These are phyloP conservation scores for Lepidostoma basale DNA, from an alignment of 1,140 invertebrate species.

Conservation along the genomic window DNA sequence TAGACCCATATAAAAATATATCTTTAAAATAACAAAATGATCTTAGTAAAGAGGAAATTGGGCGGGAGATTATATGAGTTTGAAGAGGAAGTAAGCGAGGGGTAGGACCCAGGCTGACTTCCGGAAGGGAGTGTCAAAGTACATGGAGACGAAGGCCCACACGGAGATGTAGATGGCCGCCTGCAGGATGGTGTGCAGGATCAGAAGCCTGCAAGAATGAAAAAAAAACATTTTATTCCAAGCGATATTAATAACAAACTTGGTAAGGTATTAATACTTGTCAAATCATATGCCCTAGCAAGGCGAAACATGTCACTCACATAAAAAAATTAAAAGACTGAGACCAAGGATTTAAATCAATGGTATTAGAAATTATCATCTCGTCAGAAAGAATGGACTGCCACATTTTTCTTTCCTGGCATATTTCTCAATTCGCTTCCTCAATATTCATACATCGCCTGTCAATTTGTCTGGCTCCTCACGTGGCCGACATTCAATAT, in stretches of 20 bases:
- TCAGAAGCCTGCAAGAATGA: constrained; percentile 56
- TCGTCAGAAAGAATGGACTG: no score
- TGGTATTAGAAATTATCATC: no score
- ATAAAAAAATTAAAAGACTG: no score
- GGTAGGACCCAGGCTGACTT: constrained; percentile 59
- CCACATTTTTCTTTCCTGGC: no score
- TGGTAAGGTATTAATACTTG: not conserved
- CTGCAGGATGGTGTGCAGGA: constrained; percentile 61
- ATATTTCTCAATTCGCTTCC: no score
- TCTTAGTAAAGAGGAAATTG: no score
- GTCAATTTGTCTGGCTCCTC: not conserved
- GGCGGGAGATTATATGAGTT: constrained; percentile 52
- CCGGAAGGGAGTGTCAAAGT: constrained; percentile 55
- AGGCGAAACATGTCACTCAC: no score
- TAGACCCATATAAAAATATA: not conserved
- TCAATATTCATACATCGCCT: no score
- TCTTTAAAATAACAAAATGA: no score
- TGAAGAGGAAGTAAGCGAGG: constrained; percentile 58
- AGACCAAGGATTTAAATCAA: no score
- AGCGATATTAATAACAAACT: not conserved
- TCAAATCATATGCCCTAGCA: not conserved
- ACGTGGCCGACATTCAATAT: no score
- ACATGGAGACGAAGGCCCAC: constrained; percentile 61
- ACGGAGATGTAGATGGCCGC: constrained; percentile 54
- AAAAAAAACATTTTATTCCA: not conserved